Evolutionary conservation across 2,888 invertebrate species (phyloP).

Genomic region (Hydriomena furcata): DNA sequence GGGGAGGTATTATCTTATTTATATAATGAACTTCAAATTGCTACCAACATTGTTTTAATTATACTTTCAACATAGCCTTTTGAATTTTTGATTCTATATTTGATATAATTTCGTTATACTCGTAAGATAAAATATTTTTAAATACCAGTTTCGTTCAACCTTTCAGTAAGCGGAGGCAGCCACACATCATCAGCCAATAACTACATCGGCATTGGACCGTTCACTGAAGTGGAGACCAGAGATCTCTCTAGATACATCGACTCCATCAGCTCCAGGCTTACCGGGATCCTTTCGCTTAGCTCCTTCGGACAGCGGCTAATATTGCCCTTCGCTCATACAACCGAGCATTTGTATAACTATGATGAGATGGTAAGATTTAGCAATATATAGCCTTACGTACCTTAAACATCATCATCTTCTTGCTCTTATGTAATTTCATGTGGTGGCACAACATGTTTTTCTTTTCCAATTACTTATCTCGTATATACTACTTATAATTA

Average conservation of each 20-base stretch:
- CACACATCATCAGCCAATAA: slow-evolving; percentile 61
- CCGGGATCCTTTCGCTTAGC: slow-evolving; percentile 85
- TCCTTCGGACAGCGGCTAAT: slow-evolving; percentile 85
- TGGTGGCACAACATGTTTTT: too few relatives aligned
- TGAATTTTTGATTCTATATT: too few relatives aligned
- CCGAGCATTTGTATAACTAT: slow-evolving; percentile 70
- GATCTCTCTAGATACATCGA: slow-evolving; percentile 69
- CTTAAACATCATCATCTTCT: too few relatives aligned
- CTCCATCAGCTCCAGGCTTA: slow-evolving; percentile 62
- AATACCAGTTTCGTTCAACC: neutral
- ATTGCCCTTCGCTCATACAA: slow-evolving; percentile 83
- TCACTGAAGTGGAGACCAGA: slow-evolving; percentile 83
- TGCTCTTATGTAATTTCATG: too few relatives aligned
- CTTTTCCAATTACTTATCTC: too few relatives aligned
- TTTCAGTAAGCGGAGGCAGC: slow-evolving; percentile 75
- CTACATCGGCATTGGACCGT: slow-evolving; percentile 78
- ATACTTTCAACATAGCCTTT: too few relatives aligned
- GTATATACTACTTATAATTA: too few relatives aligned
- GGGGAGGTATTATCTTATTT: slow-evolving; percentile 71
- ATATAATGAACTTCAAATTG: neutral
- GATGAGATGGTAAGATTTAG: slow-evolving; percentile 58
- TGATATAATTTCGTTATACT: too few relatives aligned
- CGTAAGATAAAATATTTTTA: too few relatives aligned
- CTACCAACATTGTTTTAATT: too few relatives aligned
- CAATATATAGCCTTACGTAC: neutral